Evolutionary conservation across 2,888 invertebrate species (phyloP).

Genomic region (Diaperis boleti): DNA sequence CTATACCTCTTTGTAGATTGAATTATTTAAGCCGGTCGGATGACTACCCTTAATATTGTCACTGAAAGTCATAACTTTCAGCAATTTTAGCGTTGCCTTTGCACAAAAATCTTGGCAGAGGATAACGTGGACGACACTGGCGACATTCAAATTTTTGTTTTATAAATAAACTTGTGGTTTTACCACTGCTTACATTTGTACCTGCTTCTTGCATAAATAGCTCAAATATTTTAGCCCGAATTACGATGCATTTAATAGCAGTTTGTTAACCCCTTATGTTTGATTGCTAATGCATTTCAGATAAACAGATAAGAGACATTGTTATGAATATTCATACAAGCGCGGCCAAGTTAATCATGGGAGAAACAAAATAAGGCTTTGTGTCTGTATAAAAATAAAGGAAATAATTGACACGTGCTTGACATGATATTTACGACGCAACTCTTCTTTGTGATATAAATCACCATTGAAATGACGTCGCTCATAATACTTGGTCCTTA

Average conservation of each 20-base stretch:
- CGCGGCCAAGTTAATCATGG: background rate
- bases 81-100: background rate
- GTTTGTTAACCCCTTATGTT: conserved; percentile 14
- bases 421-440: background rate
- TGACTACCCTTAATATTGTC: background rate
- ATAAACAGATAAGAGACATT: background rate
- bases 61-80: background rate
- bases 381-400: background rate
- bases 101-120: conserved; percentile 29
- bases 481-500: background rate
- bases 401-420: background rate
- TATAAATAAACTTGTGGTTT: conserved; percentile 22
- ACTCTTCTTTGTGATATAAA: no score
- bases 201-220: conserved; percentile 20
- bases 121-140: conserved; percentile 5
- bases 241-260: conserved; percentile 10
- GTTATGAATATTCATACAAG: background rate
- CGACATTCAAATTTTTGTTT: conserved; percentile 31
- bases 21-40: conserved; percentile 8
- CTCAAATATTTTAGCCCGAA: background rate
- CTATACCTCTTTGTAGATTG: background rate
- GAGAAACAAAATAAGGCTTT: background rate
- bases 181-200: background rate
- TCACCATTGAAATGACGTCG: background rate
- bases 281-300: background rate